Conservation (phyloP, 2,797 vertebrate species). For the Lepus oiostolus region DNA sequence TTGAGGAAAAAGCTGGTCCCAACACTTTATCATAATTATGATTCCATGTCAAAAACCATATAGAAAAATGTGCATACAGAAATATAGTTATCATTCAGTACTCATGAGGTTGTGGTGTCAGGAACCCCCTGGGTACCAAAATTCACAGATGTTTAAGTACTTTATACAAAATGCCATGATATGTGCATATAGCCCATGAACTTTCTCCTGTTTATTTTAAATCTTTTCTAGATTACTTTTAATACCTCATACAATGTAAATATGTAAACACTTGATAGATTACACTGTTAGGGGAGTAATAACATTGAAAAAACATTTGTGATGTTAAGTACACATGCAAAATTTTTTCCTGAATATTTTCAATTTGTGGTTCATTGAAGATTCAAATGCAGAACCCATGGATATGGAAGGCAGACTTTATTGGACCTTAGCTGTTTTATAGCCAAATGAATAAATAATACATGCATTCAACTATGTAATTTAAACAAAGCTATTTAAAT, state of each 20-base stretch:
- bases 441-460: conserved; percentile 16
- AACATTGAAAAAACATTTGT: background rate
- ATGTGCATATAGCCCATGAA: background rate
- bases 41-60: background rate
- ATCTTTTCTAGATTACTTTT: background rate
- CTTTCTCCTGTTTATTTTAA: background rate
- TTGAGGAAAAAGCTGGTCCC: background rate
- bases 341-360: background rate
- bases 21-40: conserved; percentile 10
- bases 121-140: background rate
- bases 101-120: background rate
- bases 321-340: background rate
- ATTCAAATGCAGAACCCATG: background rate
- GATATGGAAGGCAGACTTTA: background rate
- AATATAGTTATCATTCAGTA: background rate
- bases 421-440: background rate
- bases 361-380: background rate
- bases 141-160: background rate
- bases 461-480: background rate
- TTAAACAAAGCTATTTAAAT: conserved; percentile 34
- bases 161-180: background rate
- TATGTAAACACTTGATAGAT: background rate
- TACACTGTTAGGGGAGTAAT: background rate
- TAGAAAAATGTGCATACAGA: background rate
- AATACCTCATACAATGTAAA: background rate